Percentiles rank a stretch among this genome's conserved stretches.
phyloP scores from a whole-genome alignment of 1,140 invertebrate genomes.

The Eriocheir sinensis region DNA sequence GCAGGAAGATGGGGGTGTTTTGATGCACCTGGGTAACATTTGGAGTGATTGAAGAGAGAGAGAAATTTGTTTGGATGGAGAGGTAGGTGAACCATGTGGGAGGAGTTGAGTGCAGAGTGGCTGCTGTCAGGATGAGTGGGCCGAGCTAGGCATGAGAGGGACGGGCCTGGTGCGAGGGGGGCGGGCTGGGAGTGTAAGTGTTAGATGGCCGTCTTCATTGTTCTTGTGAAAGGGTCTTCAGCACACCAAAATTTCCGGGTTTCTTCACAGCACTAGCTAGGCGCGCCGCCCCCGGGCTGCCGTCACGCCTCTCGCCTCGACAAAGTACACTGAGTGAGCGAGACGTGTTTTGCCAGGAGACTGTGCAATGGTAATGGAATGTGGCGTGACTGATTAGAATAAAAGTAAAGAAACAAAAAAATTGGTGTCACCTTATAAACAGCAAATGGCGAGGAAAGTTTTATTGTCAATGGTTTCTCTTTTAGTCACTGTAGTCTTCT shows the following conservation, averaged over 20 bases:
- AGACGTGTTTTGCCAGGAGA: not conserved
- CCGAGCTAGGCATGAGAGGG: not conserved
- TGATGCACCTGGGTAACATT: no score
- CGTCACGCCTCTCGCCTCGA: not conserved
- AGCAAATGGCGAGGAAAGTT: not conserved
- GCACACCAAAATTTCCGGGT: slow-evolving; percentile 18
- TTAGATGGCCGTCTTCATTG: not conserved
- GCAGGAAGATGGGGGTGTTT: not conserved
- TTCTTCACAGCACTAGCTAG: not conserved
- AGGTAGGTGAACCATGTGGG: no score
- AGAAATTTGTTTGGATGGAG: no score
- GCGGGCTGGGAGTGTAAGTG: not conserved
- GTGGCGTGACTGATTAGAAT: not conserved
- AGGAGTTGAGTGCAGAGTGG: no score
- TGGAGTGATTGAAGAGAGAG: no score
- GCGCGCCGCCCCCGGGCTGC: slow-evolving; percentile 5
- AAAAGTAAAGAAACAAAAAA: not conserved
- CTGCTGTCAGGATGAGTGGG: not conserved
- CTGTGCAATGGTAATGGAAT: not conserved
- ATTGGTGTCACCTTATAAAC: not conserved
- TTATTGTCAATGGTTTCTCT: not conserved
- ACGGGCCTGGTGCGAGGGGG: not conserved
- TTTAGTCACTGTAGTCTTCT: no score
- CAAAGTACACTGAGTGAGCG: not conserved
- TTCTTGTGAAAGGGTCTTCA: slow-evolving; percentile 1